Base-by-base conservation (phyloP, 1,140 invertebrate genomes). In the Scaptomyza hsui region DNA sequence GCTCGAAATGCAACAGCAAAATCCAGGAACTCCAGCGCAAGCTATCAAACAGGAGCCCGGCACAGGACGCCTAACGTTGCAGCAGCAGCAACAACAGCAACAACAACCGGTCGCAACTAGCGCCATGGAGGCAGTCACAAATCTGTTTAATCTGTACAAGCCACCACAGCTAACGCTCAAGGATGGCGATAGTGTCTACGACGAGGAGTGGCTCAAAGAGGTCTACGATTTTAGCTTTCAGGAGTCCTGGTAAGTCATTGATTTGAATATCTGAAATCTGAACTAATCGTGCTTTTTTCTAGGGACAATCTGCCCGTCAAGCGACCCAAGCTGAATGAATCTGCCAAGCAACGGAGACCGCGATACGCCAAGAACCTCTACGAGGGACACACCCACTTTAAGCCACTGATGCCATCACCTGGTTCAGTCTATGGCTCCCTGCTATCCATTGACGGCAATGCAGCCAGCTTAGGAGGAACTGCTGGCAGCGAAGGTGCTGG, bases 271-370 rank as follows among this genome's bases (percentile, higher is more conserved):
- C 5, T 24, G 0, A 1, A 10, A 32, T 0, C 42, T n/a, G n/a
- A 48, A 63, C 18, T 47, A 13, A 32, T 59, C 15, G 4, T 7
- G 16, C 6, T 15, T 3, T n/a, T 10, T 47, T 19, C 35, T 4
- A 96, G 95, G 95, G 92, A 97, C 60, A 95, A 97, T 91, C 95
- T 97, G 93, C 96, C 97, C 0, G 96, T 97, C 29, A 98, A 98
- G 91, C 94, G 95, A 77, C 96, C 96, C 90, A 97, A 94, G 89
- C 91, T 91, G 18, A 93, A 93, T 61, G 89, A 90, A 39, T 41
- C 63, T 13, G 59, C 52, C 21, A 89, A 89, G 53, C 75, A 77
- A 44, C 69, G 72, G 3, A 61, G 81, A 18, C 79, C 78, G 4
- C 67, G 85, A 9, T 77, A 91, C 44, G 55, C 75, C 45, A 89